phyloP scores from a whole-genome alignment of 2,888 invertebrate genomes.

The Sesia bembeciformis region DNA sequence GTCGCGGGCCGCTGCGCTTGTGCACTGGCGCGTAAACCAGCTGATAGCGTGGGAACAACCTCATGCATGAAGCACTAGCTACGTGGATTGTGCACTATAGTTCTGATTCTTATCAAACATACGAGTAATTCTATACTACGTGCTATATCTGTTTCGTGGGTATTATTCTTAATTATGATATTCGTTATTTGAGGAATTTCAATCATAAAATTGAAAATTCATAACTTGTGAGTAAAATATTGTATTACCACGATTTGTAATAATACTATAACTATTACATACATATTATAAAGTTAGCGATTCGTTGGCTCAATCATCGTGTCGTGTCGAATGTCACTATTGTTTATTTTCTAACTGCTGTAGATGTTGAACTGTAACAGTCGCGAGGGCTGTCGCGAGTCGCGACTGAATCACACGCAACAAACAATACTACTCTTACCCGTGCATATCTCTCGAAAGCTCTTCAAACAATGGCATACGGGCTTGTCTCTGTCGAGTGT shows the following conservation, averaged over 20 bases:
- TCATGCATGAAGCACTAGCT: slow-evolving; percentile 29
- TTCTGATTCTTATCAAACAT: not conserved
- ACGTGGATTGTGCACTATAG: slow-evolving; percentile 11
- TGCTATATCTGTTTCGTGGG: too few relatives aligned
- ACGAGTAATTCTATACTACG: too few relatives aligned
- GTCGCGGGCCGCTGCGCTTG: slow-evolving; percentile 38
- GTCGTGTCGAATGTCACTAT: slow-evolving; percentile 14
- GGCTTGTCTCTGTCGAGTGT: slow-evolving; percentile 31
- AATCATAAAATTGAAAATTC: too few relatives aligned
- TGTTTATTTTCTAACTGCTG: slow-evolving; percentile 13
- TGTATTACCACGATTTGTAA: too few relatives aligned
- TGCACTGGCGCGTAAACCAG: slow-evolving; percentile 56
- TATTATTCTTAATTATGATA: too few relatives aligned
- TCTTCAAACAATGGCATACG: slow-evolving; percentile 57
- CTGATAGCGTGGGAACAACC: slow-evolving; percentile 65
- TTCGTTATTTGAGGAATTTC: too few relatives aligned
- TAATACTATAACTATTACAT: too few relatives aligned
- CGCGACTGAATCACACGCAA: slow-evolving; percentile 20
- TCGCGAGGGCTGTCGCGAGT: slow-evolving; percentile 11
- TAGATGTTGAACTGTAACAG: slow-evolving; percentile 12
- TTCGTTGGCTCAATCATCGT: not conserved
- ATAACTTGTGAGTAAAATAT: too few relatives aligned
- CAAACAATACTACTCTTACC: slow-evolving; percentile 12
- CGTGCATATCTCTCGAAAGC: slow-evolving; percentile 28
- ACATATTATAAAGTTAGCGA: too few relatives aligned